Evolutionary conservation across 2,113 vertebrate genomes (phyloP), one percentile per base, ranked within the genome.

Genomic region (Monopterus albus): DNA sequence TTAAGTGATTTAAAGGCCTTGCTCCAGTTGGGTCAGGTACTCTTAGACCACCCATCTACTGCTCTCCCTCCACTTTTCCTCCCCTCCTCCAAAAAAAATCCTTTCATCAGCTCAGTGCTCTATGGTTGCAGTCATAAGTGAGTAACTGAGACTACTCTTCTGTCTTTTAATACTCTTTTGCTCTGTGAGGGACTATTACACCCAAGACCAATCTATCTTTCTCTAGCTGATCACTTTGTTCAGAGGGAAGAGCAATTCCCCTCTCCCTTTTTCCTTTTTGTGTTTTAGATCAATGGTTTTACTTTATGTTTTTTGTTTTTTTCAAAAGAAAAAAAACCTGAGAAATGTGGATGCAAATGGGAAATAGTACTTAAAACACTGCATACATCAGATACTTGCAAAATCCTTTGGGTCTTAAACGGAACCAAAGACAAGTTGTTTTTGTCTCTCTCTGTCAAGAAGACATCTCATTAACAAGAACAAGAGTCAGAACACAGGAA

Each of bases 1-100:
- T 79, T 29, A 80, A 53, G 42, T 82, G 71, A 87, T 84, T 85
- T 72, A 81, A 78, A 84, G 72, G 56, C 49, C 43, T 43, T 52
- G 35, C 66, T 67, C 47, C 50, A 78, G 64, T 84, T n/a, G 3
- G 69, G 75, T 78, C 81, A 84, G 81, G 73, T 75, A 57, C 65
- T 83, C 65, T 72, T 78, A 55, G 49, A 62, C 59, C 76, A 75
- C 56, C 67, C 66, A 78, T 75, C 53, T 75, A 45, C 53, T 35
- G 20, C 55, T 75, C 51, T 61, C 46, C 51, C 18, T 42, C 46
- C 7, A 18, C 50, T 49, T 17, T 63, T 63, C 33, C 76, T 66
- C 40, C 61, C 50, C 29, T 77, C 58, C 62, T 74, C 56, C 46
- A 69, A 74, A 80, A 69, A 74, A 80, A 70, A 72, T 75, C 72